phyloP scores from a whole-genome alignment of 1,140 invertebrate species.

The Drosophila baimaii region DNA sequence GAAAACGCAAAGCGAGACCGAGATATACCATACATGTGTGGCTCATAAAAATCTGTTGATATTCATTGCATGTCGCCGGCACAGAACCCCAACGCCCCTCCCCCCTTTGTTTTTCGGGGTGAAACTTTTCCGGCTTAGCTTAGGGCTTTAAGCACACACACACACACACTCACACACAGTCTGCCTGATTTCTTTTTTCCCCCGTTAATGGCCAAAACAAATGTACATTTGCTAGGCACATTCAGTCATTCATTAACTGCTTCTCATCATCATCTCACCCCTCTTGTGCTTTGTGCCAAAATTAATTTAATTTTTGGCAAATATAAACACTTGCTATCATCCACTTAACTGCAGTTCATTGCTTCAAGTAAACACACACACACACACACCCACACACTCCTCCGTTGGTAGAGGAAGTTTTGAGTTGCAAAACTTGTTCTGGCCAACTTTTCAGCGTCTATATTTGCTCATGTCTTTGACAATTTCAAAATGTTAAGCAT shows the following conservation, averaged over 20 bases:
- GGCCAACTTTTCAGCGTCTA: constrained; percentile 24
- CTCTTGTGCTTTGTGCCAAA: constrained; percentile 1
- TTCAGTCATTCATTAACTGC: constrained; percentile 48
- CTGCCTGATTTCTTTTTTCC: constrained; percentile 35
- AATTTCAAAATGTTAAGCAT: constrained; percentile 42
- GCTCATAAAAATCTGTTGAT: constrained; percentile 63
- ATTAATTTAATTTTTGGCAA: constrained; percentile 56
- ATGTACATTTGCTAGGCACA: constrained; percentile 32
- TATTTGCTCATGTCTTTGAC: constrained; percentile 51
- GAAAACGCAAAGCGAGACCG: neutral
- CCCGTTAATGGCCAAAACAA: constrained; percentile 52
- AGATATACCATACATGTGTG: constrained; percentile 14
- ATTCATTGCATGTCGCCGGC: constrained; percentile 62
- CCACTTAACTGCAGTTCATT: constrained; percentile 54
- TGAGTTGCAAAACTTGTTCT: constrained; percentile 25
- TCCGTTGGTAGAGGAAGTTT: constrained; percentile 10
- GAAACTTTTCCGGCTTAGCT: constrained; percentile 58
- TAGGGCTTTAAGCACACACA: constrained; percentile 49
- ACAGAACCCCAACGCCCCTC: neutral
- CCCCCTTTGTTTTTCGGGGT: neutral
- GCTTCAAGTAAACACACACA: constrained; percentile 41
- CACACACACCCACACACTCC: too few species aligned
- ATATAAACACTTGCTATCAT: constrained; percentile 45
- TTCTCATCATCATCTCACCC: neutral
- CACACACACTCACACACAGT: constrained; percentile 6